A percentile compares a stretch with the other conserved stretches of the same genome.
These are phyloP conservation scores for Papilio polytes DNA, from an alignment of 1,140 invertebrate genomes.

Conservation along the genomic window DNA sequence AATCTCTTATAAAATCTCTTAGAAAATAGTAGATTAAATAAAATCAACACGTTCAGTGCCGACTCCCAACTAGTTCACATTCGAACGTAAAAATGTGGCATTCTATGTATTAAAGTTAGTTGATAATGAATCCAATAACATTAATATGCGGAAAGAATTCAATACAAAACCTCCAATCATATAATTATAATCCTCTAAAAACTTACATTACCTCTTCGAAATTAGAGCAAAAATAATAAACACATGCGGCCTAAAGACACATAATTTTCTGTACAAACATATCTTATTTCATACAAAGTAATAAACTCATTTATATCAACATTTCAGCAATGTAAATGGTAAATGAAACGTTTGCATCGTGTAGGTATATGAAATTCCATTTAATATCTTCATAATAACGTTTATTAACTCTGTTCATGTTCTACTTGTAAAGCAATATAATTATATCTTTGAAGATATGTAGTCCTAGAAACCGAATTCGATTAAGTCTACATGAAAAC, in stretches of 20 bases:
- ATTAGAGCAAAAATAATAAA: neutral
- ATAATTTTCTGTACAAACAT: neutral
- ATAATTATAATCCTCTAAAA: neutral
- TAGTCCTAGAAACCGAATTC: slow-evolving; percentile 9
- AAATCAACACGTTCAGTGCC: too few species aligned
- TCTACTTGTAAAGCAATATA: neutral
- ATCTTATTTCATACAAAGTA: neutral
- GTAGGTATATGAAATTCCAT: neutral
- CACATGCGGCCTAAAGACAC: neutral
- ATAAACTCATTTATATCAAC: slow-evolving; percentile 1
- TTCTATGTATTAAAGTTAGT: too few species aligned
- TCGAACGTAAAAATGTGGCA: too few species aligned
- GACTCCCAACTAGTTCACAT: too few species aligned
- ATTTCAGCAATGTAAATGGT: neutral
- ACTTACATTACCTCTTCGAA: neutral
- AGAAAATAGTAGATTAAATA: neutral
- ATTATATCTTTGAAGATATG: slow-evolving; percentile 5
- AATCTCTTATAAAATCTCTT: neutral
- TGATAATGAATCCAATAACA: too few species aligned
- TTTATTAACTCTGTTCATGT: neutral
- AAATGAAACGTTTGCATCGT: neutral
- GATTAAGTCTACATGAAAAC: neutral
- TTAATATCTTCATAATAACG: neutral
- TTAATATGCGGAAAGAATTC: neutral
- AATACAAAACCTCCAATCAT: neutral